A percentile compares a stretch with the other conserved stretches of the same genome.
Conservation (phyloP, 2,888 invertebrate species). For the Antheraea assamensis region DNA sequence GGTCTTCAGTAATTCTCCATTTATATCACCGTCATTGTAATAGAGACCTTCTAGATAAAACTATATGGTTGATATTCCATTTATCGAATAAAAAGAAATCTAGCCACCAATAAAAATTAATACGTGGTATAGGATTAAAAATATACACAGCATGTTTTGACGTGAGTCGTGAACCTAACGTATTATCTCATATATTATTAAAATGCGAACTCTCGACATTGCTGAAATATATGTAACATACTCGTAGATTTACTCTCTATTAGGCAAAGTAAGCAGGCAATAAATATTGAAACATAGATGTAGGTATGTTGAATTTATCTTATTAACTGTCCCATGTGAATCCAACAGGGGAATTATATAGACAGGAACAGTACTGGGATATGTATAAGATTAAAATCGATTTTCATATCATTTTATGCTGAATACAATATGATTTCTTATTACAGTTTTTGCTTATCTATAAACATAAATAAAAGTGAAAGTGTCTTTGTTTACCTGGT, state of each 20-base stretch:
- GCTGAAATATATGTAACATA: neutral
- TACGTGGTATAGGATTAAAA: neutral
- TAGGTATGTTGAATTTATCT: constrained; percentile 38
- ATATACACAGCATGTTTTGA: neutral
- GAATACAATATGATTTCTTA: neutral
- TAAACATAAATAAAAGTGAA: too few relatives aligned
- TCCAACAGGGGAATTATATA: neutral
- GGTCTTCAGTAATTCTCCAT: too few relatives aligned
- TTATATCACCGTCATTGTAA: too few relatives aligned
- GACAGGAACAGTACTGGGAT: neutral
- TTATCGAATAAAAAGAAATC: too few relatives aligned
- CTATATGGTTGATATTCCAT: too few relatives aligned
- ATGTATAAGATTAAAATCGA: neutral
- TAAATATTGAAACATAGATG: constrained; percentile 33
- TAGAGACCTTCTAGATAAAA: too few relatives aligned
- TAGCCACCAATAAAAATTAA: too few relatives aligned
- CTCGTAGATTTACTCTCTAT: constrained; percentile 11
- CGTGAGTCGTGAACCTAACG: neutral
- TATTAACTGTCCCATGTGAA: constrained; percentile 35
- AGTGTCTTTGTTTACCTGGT: too few relatives aligned
- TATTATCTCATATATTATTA: neutral
- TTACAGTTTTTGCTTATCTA: neutral
- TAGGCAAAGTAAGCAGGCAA: constrained; percentile 16
- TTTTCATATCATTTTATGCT: neutral
- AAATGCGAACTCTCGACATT: neutral